These are phyloP conservation scores for Oreochromis grahami DNA, from an alignment of 2,797 vertebrate species.

Conservation along the genomic window DNA sequence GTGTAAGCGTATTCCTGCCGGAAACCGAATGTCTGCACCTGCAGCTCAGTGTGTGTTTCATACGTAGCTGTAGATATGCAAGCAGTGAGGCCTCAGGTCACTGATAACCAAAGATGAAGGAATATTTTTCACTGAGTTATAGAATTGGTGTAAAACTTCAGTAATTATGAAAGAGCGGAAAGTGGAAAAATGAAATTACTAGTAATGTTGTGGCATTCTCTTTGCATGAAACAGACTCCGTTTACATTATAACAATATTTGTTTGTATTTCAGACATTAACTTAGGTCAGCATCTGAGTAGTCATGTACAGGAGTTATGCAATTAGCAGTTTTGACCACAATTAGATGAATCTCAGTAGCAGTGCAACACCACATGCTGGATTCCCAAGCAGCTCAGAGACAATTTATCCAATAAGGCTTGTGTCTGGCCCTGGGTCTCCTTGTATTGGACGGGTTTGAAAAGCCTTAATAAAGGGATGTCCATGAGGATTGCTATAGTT, in stretches of 20 bases:
- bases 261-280: conserved; percentile 11
- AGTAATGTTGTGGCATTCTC: background rate
- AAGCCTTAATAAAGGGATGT: background rate
- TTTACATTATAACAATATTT: conserved; percentile 19
- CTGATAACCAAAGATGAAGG: background rate
- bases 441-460: background rate
- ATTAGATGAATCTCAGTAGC: background rate
- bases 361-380: background rate
- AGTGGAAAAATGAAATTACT: background rate
- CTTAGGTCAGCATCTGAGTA: background rate
- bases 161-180: background rate
- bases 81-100: background rate
- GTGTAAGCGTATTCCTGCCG: conserved; percentile 35
- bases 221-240: background rate
- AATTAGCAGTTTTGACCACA: background rate
- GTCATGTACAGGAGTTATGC: background rate
- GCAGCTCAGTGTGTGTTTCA: conserved; percentile 17
- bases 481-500: background rate
- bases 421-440: background rate
- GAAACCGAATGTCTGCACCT: conserved; percentile 21
- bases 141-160: background rate
- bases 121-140: background rate
- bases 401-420: background rate
- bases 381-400: background rate
- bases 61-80: background rate